Base-by-base conservation (phyloP, 2,888 invertebrate species). In the Protula sp. region DNA sequence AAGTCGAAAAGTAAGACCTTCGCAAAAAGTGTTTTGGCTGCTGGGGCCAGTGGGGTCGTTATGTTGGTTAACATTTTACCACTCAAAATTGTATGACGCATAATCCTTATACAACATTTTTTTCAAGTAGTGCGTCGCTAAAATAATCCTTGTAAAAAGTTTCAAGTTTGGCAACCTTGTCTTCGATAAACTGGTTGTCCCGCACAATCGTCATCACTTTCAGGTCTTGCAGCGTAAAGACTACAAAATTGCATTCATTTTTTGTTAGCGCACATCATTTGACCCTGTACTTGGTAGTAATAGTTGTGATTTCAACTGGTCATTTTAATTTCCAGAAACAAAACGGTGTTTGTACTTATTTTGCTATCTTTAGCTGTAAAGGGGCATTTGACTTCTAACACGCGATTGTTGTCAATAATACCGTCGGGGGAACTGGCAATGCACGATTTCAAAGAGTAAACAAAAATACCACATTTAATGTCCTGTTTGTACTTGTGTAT, bases 251-350 rank as follows among this genome's bases (percentile, higher is more conserved):
- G 30, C 57, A 54, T n/a, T 24, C 19, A 24, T 3, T 29, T 54
- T n/a, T n/a, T n/a, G n/a, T n/a, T n/a, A n/a, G n/a, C n/a, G n/a
- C n/a, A n/a, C n/a, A n/a, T n/a, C n/a, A n/a, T 30, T 51, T 57
- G 57, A 22, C 57, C 57, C 29, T 57, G 57, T 14, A 57, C 51
- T 4, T 57, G 57, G 29, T 57, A 57, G 29, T 26, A 57, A n/a
- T 57, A 57, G n/a, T 28, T 22, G 30, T 57, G 51, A 22, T 52
- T 30, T 29, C 26, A 26, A 28, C 45, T 47, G 14, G 45, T n/a
- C 9, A 31, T 31, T 2, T n/a, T n/a, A n/a, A n/a, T n/a, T n/a
- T n/a, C n/a, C n/a, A n/a, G n/a, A n/a, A n/a, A n/a, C n/a, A n/a
- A n/a, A n/a, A n/a, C n/a, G 5, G n/a, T n/a, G n/a, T n/a, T n/a